phyloP scores from a whole-genome alignment of 2,113 vertebrate genomes.

The Lepus timidus region DNA sequence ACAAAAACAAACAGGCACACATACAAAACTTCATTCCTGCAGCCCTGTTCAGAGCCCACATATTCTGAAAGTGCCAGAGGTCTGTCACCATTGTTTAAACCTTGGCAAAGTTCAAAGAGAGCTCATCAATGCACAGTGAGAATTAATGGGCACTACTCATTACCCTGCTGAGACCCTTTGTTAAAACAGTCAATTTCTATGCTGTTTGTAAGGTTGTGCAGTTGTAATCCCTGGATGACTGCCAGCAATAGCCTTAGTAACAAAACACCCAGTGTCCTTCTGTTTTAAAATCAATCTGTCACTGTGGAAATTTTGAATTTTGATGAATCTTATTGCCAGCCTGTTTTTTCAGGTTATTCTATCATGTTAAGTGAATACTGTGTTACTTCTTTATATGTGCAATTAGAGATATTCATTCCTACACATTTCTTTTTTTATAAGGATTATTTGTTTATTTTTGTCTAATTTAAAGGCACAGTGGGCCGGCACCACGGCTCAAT shows the following conservation, averaged over 20 bases:
- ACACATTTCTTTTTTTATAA: background rate
- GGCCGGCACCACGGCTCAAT: too few relatives aligned
- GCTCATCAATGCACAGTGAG: conserved; percentile 72
- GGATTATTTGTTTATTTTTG: too few relatives aligned
- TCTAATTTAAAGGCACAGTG: too few relatives aligned
- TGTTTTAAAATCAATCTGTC: conserved; percentile 67
- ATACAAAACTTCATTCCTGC: background rate
- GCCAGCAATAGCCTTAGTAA: conserved; percentile 63
- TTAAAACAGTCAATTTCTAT: conserved; percentile 68
- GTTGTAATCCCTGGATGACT: conserved; percentile 59
- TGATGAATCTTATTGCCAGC: conserved; percentile 52
- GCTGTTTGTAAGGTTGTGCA: conserved; percentile 59
- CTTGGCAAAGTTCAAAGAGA: conserved; percentile 74
- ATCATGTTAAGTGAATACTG: background rate
- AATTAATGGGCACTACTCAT: conserved; percentile 69
- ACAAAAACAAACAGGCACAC: background rate
- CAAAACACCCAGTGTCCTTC: conserved; percentile 50
- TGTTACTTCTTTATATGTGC: background rate
- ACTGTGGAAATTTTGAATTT: conserved; percentile 63
- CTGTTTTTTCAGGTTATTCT: conserved; percentile 40
- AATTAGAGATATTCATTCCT: conserved; percentile 1
- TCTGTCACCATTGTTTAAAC: conserved; percentile 65
- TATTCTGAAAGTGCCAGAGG: conserved; percentile 57
- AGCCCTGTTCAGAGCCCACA: background rate
- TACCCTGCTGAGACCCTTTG: conserved; percentile 70